Percentiles rank a stretch among this genome's conserved stretches.
phyloP scores from a whole-genome alignment of 2,797 vertebrate genomes.

The Enteromius fasciolatus region DNA sequence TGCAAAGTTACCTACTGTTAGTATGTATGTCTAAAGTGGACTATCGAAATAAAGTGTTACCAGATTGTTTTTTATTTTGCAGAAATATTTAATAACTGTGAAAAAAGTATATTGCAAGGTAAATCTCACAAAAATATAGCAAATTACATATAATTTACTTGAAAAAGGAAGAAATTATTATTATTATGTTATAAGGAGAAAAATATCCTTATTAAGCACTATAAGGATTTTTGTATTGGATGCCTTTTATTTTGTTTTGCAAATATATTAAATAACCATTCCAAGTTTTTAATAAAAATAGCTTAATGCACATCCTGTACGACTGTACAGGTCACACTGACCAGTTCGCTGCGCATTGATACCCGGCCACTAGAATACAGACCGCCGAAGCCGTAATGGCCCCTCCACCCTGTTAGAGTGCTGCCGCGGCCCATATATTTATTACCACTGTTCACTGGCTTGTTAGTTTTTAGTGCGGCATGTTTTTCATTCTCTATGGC shows the following conservation, averaged over 20 bases:
- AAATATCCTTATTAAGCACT: not conserved
- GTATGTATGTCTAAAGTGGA: too few species aligned
- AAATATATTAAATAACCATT: not conserved
- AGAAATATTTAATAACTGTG: not conserved
- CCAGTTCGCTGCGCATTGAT: not conserved
- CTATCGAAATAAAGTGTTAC: too few species aligned
- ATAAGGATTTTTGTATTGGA: not conserved
- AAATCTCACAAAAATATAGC: not conserved
- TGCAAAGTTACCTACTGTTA: too few species aligned
- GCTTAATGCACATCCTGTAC: not conserved
- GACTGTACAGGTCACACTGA: constrained; percentile 2
- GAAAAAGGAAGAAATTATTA: too few species aligned
- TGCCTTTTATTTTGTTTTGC: not conserved
- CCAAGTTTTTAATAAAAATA: not conserved
- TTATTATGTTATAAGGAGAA: not conserved
- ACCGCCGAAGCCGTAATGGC: constrained; percentile 16
- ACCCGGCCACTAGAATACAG: not conserved
- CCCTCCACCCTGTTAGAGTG: constrained; percentile 12
- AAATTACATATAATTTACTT: too few species aligned
- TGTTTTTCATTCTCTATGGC: constrained; percentile 62
- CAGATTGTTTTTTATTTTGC: not conserved
- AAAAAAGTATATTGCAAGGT: not conserved
- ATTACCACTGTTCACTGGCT: constrained; percentile 62
- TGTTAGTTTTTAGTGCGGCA: constrained; percentile 66
- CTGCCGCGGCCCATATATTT: constrained; percentile 52